phyloP scores from a whole-genome alignment of 2,888 invertebrate genomes.

The Pristionchus exspectatus region DNA sequence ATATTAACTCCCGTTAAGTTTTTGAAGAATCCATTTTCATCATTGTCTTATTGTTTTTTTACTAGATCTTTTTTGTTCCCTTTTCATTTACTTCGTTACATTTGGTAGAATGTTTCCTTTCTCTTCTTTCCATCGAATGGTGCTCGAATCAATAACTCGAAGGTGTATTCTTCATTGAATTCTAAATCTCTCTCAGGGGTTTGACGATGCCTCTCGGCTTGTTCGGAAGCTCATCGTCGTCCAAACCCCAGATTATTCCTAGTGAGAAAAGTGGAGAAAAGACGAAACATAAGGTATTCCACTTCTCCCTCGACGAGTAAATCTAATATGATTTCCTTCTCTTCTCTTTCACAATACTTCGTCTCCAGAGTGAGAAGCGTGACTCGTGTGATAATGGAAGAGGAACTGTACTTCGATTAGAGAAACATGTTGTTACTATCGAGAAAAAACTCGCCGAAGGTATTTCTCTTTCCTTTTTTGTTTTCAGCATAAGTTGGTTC shows the following conservation, averaged over 20 bases:
- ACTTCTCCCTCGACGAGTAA: too few relatives aligned
- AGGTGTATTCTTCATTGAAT: conserved; percentile 11
- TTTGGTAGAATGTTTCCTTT: background rate
- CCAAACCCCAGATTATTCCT: conserved; percentile 53
- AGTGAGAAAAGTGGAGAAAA: conserved; percentile 49
- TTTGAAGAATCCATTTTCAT: background rate
- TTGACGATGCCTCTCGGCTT: conserved; percentile 54
- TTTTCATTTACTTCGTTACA: background rate
- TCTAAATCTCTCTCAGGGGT: background rate
- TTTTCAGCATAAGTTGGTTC: background rate
- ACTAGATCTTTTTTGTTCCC: background rate
- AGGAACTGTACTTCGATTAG: conserved; percentile 69
- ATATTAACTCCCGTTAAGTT: background rate
- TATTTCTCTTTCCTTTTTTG: conserved; percentile 54
- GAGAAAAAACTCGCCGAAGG: conserved; percentile 78
- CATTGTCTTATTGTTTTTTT: background rate
- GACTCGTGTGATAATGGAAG: conserved; percentile 69
- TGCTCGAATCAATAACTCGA: background rate
- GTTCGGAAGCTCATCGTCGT: conserved; percentile 49
- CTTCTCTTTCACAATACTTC: background rate
- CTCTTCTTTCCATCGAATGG: background rate
- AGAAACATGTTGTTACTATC: conserved; percentile 72
- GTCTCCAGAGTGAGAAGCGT: conserved; percentile 59
- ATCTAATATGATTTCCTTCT: background rate
- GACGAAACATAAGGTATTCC: conserved; percentile 41